A percentile compares a stretch with the other conserved stretches of the same genome.
Evolutionary conservation across 2,797 vertebrate genomes (phyloP).

Genomic region (Gymnoscopelus microlampas): DNA sequence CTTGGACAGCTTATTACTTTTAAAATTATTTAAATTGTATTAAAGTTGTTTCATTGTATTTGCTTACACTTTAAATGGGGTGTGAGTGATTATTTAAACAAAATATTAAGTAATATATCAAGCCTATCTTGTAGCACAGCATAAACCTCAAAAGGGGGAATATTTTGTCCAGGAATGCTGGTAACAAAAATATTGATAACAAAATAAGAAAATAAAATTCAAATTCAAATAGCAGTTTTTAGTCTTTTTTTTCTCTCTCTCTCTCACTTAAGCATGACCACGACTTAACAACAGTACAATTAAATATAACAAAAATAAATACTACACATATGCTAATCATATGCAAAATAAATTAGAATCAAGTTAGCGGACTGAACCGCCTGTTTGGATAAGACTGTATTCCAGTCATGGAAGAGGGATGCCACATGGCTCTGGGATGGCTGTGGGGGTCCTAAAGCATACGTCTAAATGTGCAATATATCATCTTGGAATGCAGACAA

Average conservation of each 20-base stretch:
- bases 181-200: conserved; percentile 24
- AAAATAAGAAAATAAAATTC: conserved; percentile 17
- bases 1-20: conserved; percentile 74
- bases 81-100: conserved; percentile 29
- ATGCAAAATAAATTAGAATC: conserved; percentile 78
- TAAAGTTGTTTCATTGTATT: conserved; percentile 13
- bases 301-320: conserved; percentile 82
- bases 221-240: conserved; percentile 19
- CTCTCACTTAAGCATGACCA: conserved; percentile 62
- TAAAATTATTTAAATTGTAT: conserved; percentile 34
- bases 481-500: conserved; percentile 77
- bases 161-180: conserved; percentile 38
- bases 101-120: conserved; percentile 27
- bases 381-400: conserved; percentile 55
- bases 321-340: conserved; percentile 62
- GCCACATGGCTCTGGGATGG: conserved; percentile 43
- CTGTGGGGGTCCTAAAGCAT: conserved; percentile 64
- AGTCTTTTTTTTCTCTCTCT: conserved; percentile 1
- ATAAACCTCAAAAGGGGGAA: conserved; percentile 37
- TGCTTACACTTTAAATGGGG: conserved; percentile 47
- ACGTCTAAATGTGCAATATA: conserved; percentile 36
- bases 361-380: conserved; percentile 55
- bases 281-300: conserved; percentile 67
- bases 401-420: conserved; percentile 48
- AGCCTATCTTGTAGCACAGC: conserved; percentile 40